Percentiles rank a stretch among this genome's conserved stretches.
Evolutionary conservation across 2,797 vertebrate genomes (phyloP).

Genomic region (Lycodopsis pacificus): DNA sequence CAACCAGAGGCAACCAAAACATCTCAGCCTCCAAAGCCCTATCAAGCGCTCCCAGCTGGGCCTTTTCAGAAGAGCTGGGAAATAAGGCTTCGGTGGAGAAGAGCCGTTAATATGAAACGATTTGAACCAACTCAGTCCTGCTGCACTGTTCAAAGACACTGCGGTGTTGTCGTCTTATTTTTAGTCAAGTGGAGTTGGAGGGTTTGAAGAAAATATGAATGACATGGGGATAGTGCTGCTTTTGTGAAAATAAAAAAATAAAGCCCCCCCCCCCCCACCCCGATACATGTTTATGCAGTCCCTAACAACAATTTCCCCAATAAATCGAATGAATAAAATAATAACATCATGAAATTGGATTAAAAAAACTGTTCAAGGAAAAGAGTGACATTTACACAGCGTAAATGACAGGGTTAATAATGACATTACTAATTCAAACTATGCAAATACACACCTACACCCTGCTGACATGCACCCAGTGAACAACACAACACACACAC

Average conservation of each 20-base stretch:
- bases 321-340: neutral
- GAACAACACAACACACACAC: neutral
- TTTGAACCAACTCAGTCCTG: neutral
- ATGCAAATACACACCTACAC: slow-evolving; percentile 30
- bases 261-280: neutral
- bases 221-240: neutral
- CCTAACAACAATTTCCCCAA: neutral
- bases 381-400: neutral
- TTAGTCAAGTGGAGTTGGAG: neutral
- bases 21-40: too few species aligned
- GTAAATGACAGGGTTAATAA: slow-evolving; percentile 26
- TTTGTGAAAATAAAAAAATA: neutral
- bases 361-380: neutral
- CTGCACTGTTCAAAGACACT: neutral
- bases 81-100: too few species aligned
- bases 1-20: too few species aligned
- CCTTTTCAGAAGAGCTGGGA: too few species aligned
- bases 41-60: too few species aligned
- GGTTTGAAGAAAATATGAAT: neutral
- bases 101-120: neutral
- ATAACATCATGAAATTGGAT: neutral
- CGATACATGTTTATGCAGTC: neutral
- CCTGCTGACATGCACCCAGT: slow-evolving; percentile 5
- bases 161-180: neutral
- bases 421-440: slow-evolving; percentile 9